Evolutionary conservation across 2,113 vertebrate species (phyloP).

Genomic region (Excalfactoria chinensis): DNA sequence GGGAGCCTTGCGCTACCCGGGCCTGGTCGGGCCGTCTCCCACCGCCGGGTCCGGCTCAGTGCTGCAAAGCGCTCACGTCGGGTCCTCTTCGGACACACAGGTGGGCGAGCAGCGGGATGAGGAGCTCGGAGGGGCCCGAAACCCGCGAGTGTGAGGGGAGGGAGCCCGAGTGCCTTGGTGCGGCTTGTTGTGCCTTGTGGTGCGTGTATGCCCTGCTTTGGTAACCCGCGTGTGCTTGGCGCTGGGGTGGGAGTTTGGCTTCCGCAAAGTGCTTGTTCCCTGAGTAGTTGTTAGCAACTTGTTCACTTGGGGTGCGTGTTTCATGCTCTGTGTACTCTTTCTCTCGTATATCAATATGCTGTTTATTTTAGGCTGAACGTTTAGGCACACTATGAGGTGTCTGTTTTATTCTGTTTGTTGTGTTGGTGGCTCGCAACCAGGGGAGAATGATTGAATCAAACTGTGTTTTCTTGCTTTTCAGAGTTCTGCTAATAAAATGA

Average conservation of each 20-base stretch:
- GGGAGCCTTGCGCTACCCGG: no score
- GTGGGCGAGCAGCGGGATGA: not conserved
- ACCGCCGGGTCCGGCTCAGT: no score
- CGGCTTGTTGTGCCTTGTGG: not conserved
- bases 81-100: not conserved
- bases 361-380: accelerated
- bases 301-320: accelerated
- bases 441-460: accelerated
- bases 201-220: not conserved
- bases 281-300: accelerated
- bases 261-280: not conserved
- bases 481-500: not conserved
- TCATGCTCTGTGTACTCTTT: accelerated
- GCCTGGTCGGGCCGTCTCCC: no score
- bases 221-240: not conserved
- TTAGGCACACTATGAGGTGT: accelerated
- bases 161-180: not conserved
- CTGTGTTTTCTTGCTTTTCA: not conserved
- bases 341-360: accelerated
- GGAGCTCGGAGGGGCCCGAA: accelerated
- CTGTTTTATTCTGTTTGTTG: accelerated
- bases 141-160: no score
- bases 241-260: not conserved
- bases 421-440: not conserved
- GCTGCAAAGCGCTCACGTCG: not conserved